Evolutionary conservation across 2,797 vertebrate genomes (phyloP).

Genomic region (Garrulus glandarius): DNA sequence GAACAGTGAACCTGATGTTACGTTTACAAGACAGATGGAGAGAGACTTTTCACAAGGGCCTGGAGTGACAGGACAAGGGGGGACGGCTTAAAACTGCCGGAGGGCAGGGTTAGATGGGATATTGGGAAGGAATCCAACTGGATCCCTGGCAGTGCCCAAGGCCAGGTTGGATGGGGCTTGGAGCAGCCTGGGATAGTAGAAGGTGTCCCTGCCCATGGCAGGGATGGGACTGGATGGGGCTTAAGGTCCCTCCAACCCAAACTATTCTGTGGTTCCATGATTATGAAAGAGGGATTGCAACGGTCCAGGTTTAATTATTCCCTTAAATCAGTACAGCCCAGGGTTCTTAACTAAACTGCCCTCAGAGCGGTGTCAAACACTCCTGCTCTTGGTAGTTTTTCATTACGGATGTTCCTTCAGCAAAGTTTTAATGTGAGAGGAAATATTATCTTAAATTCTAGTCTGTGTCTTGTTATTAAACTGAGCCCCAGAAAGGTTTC

Average conservation of each 20-base stretch:
- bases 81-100: not conserved
- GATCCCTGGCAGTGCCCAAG: not conserved
- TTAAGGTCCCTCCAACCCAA: not conserved
- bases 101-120: not conserved
- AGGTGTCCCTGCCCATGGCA: not conserved
- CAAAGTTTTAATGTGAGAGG: not conserved
- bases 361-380: not conserved
- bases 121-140: not conserved
- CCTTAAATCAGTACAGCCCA: not conserved
- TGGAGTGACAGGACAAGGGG: not conserved
- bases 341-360: not conserved
- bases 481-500: not conserved
- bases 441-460: not conserved
- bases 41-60: not conserved
- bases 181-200: accelerated
- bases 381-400: not conserved
- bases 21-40: accelerated
- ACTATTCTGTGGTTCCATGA: not conserved
- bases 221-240: not conserved
- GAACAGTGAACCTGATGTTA: accelerated
- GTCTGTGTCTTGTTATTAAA: not conserved
- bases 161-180: accelerated
- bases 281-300: not conserved
- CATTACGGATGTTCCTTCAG: not conserved
- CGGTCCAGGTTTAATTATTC: not conserved